These are phyloP conservation scores for Amphiprion ocellaris DNA, from an alignment of 2,113 vertebrate genomes.

Conservation along the genomic window DNA sequence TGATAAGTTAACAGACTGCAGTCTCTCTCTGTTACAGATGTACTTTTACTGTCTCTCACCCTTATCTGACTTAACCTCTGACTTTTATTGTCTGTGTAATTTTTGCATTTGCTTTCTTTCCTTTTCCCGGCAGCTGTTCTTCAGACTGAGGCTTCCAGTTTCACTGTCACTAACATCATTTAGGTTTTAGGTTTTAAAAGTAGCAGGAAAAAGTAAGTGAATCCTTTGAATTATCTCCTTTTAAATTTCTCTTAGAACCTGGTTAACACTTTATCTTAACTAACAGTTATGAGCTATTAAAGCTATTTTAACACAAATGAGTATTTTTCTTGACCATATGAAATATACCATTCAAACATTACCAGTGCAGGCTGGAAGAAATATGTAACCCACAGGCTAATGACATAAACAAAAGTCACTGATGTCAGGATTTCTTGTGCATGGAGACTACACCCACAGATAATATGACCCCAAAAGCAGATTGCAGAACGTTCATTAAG, in stretches of 20 bases:
- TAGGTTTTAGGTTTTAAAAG: background rate
- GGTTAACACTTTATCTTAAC: background rate
- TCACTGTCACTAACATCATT: background rate
- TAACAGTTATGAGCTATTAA: background rate
- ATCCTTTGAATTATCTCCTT: background rate
- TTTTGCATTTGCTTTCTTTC: no score
- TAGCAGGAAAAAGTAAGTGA: background rate
- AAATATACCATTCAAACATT: no score
- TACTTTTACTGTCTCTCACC: background rate
- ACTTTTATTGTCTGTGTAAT: no score
- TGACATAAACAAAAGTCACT: no score
- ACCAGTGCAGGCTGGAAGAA: no score
- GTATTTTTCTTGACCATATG: no score
- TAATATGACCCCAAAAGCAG: background rate
- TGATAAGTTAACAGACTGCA: no score
- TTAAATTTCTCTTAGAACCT: background rate
- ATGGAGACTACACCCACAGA: no score
- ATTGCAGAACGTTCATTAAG: background rate
- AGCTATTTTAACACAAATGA: background rate
- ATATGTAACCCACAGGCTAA: no score
- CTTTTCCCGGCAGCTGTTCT: no score
- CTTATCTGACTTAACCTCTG: background rate
- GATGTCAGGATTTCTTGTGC: no score
- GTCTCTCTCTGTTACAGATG: background rate
- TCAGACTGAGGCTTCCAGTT: background rate